phyloP scores from a whole-genome alignment of 2,113 vertebrate species.

The Formicarius rufipectus region DNA sequence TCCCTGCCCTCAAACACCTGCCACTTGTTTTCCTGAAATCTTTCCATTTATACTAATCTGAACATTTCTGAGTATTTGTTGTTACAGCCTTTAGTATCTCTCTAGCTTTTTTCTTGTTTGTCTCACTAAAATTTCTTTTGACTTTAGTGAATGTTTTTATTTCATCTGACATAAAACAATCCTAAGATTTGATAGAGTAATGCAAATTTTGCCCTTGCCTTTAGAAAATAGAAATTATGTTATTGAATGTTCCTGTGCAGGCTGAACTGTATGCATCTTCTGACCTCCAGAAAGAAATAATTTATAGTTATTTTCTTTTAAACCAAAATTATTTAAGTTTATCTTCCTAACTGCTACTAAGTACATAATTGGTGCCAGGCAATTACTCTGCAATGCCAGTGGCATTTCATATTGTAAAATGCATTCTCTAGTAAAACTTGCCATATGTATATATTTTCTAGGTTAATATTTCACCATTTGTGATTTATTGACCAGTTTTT shows the following conservation, averaged over 20 bases:
- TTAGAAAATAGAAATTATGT: background rate
- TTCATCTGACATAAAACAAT: background rate
- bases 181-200: background rate
- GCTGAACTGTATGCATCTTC: background rate
- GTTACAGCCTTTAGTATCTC: background rate
- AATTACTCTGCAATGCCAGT: background rate
- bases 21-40: background rate
- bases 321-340: background rate
- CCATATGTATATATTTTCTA: background rate
- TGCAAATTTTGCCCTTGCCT: background rate
- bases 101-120: background rate
- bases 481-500: background rate
- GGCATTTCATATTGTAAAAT: background rate
- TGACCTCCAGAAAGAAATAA: background rate
- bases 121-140: background rate
- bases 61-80: background rate
- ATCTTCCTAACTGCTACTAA: background rate
- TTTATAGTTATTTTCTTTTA: background rate
- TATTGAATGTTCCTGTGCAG: background rate
- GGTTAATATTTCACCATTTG: background rate
- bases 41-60: background rate
- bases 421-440: background rate
- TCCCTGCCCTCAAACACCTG: background rate
- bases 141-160: background rate
- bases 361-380: background rate